Conservation (phyloP, 2,797 vertebrate species). For the Parauchenoglanis ngamensis region DNA sequence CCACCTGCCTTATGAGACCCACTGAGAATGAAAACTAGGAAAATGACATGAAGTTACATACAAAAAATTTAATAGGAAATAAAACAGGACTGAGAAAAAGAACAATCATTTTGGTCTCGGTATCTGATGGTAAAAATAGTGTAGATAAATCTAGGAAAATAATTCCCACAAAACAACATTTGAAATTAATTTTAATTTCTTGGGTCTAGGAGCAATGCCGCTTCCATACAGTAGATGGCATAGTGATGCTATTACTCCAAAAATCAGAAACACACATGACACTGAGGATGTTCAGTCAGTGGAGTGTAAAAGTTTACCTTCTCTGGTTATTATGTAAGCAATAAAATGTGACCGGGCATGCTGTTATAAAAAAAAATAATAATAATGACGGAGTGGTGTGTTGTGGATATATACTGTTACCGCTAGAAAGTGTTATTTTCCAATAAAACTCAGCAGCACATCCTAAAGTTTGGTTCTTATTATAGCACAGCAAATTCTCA, state of each 20-base stretch:
- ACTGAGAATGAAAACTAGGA: neutral
- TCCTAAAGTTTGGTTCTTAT: neutral
- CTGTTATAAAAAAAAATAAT: neutral
- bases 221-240: conserved; percentile 1
- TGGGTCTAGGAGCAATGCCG: neutral
- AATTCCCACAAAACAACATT: neutral
- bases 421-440: neutral
- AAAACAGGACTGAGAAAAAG: neutral
- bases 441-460: neutral
- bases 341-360: neutral
- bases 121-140: neutral
- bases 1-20: neutral
- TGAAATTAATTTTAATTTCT: neutral
- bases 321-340: neutral
- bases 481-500: neutral
- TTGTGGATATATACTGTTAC: neutral
- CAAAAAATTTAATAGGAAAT: neutral
- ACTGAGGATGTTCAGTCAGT: too few species aligned
- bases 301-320: neutral
- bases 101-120: neutral
- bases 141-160: neutral
- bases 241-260: neutral
- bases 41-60: neutral
- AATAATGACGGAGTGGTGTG: neutral
- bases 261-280: neutral